These are phyloP conservation scores for Talpa occidentalis DNA, from an alignment of 2,113 vertebrate species.

Conservation along the genomic window DNA sequence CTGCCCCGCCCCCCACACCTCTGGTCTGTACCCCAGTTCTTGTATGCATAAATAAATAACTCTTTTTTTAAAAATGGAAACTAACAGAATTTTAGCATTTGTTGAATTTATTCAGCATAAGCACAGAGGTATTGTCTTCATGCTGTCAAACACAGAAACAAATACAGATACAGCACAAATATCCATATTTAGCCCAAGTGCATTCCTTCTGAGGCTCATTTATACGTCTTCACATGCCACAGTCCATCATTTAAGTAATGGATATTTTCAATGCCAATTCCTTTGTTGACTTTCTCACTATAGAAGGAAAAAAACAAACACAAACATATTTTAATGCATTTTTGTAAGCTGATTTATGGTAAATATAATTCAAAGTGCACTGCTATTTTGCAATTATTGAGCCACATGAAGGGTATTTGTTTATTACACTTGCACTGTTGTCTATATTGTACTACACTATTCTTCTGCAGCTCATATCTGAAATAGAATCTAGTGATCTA, in stretches of 20 bases:
- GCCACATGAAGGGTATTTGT: conserved; percentile 24
- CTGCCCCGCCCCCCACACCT: too few species aligned
- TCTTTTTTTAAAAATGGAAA: conserved; percentile 80
- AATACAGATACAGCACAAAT: conserved; percentile 84
- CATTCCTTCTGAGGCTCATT: conserved; percentile 89
- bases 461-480: conserved; percentile 40
- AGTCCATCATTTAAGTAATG: conserved; percentile 98
- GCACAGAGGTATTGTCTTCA: conserved; percentile 86
- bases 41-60: too few species aligned
- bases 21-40: too few species aligned
- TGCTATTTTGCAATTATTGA: conserved; percentile 58
- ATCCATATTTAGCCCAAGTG: conserved; percentile 84
- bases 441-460: conserved; percentile 57
- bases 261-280: conserved; percentile 98
- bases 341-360: conserved; percentile 59
- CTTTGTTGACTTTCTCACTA: conserved; percentile 99
- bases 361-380: conserved; percentile 52
- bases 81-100: conserved; percentile 84
- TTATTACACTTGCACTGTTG: conserved; percentile 46
- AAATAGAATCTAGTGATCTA: conserved; percentile 49
- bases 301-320: conserved; percentile 64
- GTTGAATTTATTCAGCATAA: conserved; percentile 88
- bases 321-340: conserved; percentile 65
- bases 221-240: conserved; percentile 99
- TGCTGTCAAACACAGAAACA: conserved; percentile 86